Conservation (phyloP, 2,888 invertebrate species). For the Platerodrilus igneus region DNA sequence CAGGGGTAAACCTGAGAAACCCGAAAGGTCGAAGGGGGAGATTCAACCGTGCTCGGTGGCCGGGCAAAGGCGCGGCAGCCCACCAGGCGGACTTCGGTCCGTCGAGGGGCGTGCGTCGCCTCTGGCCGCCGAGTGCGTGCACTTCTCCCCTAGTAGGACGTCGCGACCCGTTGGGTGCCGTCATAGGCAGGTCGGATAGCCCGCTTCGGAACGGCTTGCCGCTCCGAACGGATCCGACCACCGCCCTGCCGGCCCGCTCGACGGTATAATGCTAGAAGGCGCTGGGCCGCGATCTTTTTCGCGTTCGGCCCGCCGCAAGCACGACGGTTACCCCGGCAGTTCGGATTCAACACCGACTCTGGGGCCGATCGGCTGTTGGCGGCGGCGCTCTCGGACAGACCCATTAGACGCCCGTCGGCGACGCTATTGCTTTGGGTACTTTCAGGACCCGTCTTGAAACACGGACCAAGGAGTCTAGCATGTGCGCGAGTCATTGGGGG, state of each 20-base stretch:
- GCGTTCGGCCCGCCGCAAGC: constrained; percentile 34
- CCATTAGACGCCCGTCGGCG: constrained; percentile 35
- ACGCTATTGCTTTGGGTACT: constrained; percentile 43
- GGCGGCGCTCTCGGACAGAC: constrained; percentile 11
- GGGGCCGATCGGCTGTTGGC: constrained; percentile 1
- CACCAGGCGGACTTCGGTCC: constrained; percentile 13
- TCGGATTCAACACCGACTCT: constrained; percentile 7
- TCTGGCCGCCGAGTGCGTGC: constrained; percentile 37
- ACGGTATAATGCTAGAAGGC: constrained; percentile 22
- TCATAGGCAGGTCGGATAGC: constrained; percentile 40
- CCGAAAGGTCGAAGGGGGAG: constrained; percentile 36
- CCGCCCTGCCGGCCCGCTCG: constrained; percentile 22
- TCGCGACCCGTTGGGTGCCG: constrained; percentile 53
- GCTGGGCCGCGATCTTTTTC: constrained; percentile 14
- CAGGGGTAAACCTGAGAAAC: constrained; percentile 39
- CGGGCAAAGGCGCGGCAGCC: constrained; percentile 14
- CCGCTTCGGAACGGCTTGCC: constrained; percentile 15
- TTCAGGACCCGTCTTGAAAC: constrained; percentile 71
- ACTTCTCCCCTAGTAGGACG: constrained; percentile 51
- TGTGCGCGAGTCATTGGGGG: constrained; percentile 66
- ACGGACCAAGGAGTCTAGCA: constrained; percentile 72
- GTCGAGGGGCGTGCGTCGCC: constrained; percentile 20
- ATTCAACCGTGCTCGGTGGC: constrained; percentile 28
- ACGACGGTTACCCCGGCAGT: no score
- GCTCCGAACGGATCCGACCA: constrained; percentile 1